Evolutionary conservation across 1,140 invertebrate species (phyloP), one percentile per base, ranked within the genome.

Genomic region (Lordiphosa clarofinis): DNA sequence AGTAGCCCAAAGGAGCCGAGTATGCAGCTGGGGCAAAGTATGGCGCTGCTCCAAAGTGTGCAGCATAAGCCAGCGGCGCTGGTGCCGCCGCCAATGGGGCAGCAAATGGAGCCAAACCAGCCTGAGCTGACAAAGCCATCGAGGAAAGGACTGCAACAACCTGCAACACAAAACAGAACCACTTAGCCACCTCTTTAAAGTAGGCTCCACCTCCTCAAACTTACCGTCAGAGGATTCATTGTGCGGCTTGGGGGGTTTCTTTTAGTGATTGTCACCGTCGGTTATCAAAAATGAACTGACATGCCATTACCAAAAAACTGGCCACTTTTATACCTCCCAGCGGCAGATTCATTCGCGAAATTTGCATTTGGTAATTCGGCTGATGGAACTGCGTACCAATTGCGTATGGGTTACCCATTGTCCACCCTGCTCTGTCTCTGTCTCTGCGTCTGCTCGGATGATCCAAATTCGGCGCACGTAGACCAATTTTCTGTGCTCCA

Each of bases 221-320:
- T 89, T 75, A 89, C 87, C 73, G 74, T 70, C 68, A 89, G 56
- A 73, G 82, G 81, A 89, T 86, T 89, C 88, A 89, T 89, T 89
- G 82, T 89, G 48, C 35, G 63, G 71, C 74, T 89, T 84, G 66
- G 78, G 74, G 47, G 52, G 19, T 59, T 64, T 56, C 42, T 35
- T 37, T 28, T 64, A 57, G 62, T 58, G 68, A 68, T 88, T 89
- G 62, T 78, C 79, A 89, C 88, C 63, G 82, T 89, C 71, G 84
- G 76, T 84, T 88, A 75, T 71, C 74, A 65, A 88, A 89, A 86
- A 66, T 88, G 62, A 88, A 89, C 88, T 89, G 88, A 89, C 86
- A 87, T 89, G 50, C 73, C 52, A 48, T 81, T 59, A 60, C 59
- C 73, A 86, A 75, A 86, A 71, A 54, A n/a, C 33, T 56, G 52